These are phyloP conservation scores for Drosophila demipolita DNA, from an alignment of 2,888 invertebrate species.

Conservation along the genomic window DNA sequence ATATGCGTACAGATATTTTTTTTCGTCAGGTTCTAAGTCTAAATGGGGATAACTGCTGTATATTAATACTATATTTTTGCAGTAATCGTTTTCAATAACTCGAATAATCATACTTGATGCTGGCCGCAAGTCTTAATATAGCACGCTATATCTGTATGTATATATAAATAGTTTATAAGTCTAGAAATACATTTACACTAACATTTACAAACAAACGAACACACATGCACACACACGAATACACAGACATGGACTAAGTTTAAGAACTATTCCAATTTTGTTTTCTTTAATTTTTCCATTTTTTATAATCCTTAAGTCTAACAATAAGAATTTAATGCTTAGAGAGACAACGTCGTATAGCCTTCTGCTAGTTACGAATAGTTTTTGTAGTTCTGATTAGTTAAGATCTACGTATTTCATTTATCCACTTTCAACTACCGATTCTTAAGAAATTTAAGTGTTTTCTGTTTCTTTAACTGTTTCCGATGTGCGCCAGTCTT, in stretches of 20 bases:
- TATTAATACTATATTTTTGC: not conserved
- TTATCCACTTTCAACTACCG: constrained; percentile 11
- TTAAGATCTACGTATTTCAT: constrained; percentile 29
- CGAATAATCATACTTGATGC: constrained; percentile 32
- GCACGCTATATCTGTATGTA: constrained; percentile 14
- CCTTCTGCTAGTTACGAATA: constrained; percentile 43
- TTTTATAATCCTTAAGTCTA: constrained; percentile 36
- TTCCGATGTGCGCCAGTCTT: constrained; percentile 79
- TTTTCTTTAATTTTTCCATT: not conserved
- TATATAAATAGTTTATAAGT: constrained; percentile 26
- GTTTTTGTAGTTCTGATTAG: constrained; percentile 27
- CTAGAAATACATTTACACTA: constrained; percentile 65
- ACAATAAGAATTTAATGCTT: constrained; percentile 53
- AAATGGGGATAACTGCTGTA: not conserved
- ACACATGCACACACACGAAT: constrained; percentile 42
- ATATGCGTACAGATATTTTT: constrained; percentile 1
- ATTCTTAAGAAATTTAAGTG: constrained; percentile 28
- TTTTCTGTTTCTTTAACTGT: constrained; percentile 42
- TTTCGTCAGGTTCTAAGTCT: not conserved
- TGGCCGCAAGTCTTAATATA: constrained; percentile 16
- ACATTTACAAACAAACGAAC: constrained; percentile 73
- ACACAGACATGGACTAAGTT: constrained; percentile 67
- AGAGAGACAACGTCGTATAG: constrained; percentile 34
- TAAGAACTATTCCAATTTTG: constrained; percentile 33
- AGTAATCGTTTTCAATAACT: not conserved